Evolutionary conservation across 2,113 vertebrate species (phyloP).

Genomic region (Passer montanus): DNA sequence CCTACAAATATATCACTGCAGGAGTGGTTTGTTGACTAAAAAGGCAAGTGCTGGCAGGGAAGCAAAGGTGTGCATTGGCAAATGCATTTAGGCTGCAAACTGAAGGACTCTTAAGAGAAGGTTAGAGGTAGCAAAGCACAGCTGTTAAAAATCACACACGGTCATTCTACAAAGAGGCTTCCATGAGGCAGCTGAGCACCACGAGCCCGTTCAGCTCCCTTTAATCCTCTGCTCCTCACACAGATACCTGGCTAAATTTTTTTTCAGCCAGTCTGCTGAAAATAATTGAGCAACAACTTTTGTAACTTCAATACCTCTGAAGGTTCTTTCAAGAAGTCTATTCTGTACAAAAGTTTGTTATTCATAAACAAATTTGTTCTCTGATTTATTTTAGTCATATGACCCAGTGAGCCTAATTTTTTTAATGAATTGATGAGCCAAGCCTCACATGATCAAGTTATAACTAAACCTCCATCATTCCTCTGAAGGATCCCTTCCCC

Average conservation of each 20-base stretch:
- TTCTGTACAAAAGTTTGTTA: neutral
- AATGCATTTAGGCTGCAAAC: neutral
- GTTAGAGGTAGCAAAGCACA: neutral
- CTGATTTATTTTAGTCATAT: neutral
- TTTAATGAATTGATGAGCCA: neutral
- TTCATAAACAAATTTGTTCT: neutral
- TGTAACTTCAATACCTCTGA: neutral
- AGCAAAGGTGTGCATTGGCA: neutral
- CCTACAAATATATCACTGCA: neutral
- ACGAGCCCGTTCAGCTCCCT: neutral
- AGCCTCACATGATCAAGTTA: neutral
- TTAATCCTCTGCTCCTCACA: neutral
- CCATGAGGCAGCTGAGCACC: neutral
- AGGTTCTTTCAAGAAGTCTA: neutral
- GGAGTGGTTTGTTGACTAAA: neutral
- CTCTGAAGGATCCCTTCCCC: neutral
- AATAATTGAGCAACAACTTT: neutral
- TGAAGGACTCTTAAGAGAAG: neutral
- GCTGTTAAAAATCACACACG: neutral
- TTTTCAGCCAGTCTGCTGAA: neutral
- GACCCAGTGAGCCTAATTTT: neutral
- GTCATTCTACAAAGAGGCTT: neutral
- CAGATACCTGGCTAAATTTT: neutral
- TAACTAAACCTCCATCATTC: neutral
- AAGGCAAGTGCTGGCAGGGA: neutral